A percentile compares a stretch with the other conserved stretches of the same genome.
phyloP scores from a whole-genome alignment of 92 coral and sea anemone species.

The Ricordea florida region DNA sequence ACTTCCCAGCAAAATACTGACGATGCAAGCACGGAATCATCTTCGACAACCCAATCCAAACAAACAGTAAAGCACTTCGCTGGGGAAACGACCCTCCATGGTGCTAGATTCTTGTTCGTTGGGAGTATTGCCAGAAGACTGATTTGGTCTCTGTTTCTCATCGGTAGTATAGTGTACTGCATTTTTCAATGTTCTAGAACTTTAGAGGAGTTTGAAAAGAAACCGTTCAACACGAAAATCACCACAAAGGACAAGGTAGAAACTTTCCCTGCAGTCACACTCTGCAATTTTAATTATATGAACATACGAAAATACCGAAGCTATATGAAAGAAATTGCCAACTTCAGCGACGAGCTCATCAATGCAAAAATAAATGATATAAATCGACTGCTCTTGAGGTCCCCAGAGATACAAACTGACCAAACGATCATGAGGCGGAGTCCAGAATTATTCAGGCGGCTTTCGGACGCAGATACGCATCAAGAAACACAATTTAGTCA shows the following conservation, averaged over 20 bases:
- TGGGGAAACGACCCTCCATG: too few species aligned
- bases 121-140: not conserved
- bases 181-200: not conserved
- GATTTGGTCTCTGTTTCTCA: not conserved
- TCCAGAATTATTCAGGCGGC: not conserved
- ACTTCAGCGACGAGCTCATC: not conserved
- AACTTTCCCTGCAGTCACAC: not conserved
- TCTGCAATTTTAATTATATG: not conserved
- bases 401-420: not conserved
- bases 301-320: not conserved
- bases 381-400: not conserved
- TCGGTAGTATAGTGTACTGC: not conserved
- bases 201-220: not conserved
- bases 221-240: constrained; percentile 2
- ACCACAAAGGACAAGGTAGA: not conserved
- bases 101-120: not conserved
- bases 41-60: too few species aligned
- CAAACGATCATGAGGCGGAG: not conserved
- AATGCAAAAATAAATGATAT: not conserved
- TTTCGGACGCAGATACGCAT: not conserved
- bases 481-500: not conserved
- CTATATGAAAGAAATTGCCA: not conserved
- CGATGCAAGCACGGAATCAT: too few species aligned
- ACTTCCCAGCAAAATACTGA: too few species aligned
- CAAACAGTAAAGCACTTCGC: too few species aligned